Evolutionary conservation across 2,113 vertebrate genomes (phyloP).

Genomic region (Phalacrocorax carbo): DNA sequence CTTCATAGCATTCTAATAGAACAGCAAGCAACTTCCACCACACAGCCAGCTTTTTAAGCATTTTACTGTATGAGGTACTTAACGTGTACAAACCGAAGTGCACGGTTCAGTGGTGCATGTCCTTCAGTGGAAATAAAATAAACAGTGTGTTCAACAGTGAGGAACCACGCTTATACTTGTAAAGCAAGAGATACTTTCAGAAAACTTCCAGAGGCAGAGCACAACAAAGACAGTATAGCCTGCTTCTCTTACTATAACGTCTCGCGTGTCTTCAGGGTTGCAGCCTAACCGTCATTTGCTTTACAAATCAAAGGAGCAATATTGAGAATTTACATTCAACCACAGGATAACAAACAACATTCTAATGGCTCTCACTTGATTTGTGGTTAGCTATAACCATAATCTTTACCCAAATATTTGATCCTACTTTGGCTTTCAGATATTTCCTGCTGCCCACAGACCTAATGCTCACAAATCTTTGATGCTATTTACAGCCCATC

Average conservation of each 20-base stretch:
- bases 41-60: not conserved
- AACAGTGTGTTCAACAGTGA: not conserved
- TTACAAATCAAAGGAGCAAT: constrained; percentile 9
- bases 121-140: not conserved
- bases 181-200: not conserved
- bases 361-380: constrained; percentile 56
- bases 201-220: not conserved
- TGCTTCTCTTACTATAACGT: not conserved
- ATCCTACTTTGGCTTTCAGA: constrained; percentile 57
- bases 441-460: constrained; percentile 63
- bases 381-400: constrained; percentile 43
- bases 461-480: constrained; percentile 49
- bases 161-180: not conserved
- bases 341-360: constrained; percentile 30
- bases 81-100: rapidly evolving
- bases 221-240: not conserved
- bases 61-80: not conserved
- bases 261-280: not conserved
- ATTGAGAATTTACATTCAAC: constrained; percentile 2
- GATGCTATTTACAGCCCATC: constrained; percentile 64
- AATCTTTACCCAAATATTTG: constrained; percentile 67
- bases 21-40: not conserved
- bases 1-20: not conserved
- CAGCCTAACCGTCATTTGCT: not conserved
- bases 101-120: not conserved